These are phyloP conservation scores for Mionectes olivaceus DNA, from an alignment of 2,797 vertebrate genomes.

Conservation along the genomic window DNA sequence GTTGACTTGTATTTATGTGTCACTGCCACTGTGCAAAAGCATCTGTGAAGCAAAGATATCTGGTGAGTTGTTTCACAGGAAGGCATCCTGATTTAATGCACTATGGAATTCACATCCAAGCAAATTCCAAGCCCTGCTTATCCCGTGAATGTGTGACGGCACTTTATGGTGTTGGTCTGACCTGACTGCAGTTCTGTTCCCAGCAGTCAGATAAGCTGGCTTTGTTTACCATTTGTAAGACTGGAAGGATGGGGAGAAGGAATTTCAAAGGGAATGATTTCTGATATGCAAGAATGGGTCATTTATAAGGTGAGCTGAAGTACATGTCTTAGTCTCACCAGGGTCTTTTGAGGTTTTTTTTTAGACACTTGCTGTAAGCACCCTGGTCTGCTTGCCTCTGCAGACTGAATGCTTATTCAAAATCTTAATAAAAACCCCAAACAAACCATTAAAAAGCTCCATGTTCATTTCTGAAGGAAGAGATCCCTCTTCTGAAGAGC, in stretches of 20 bases:
- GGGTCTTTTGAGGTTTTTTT: too few relatives aligned
- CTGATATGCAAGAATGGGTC: fast-evolving
- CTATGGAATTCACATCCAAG: not conserved
- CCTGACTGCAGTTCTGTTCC: not conserved
- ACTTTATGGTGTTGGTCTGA: not conserved
- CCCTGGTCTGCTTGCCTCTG: not conserved
- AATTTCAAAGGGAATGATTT: not conserved
- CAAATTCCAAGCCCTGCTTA: not conserved
- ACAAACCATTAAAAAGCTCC: not conserved
- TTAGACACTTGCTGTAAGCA: not conserved
- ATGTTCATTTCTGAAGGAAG: not conserved
- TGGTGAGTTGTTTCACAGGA: not conserved
- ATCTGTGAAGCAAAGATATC: not conserved
- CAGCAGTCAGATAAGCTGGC: not conserved
- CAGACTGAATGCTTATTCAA: not conserved
- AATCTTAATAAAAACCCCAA: not conserved
- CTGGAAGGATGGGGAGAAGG: not conserved
- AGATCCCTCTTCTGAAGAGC: not conserved
- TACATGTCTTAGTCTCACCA: not conserved
- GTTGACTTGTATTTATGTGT: not conserved
- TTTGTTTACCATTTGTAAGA: not conserved
- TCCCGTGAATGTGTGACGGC: not conserved
- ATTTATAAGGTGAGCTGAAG: not conserved
- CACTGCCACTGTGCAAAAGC: not conserved
- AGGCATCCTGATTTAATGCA: not conserved